Evolutionary conservation across 2,797 vertebrate species (phyloP).

Genomic region (Semotilus atromaculatus): DNA sequence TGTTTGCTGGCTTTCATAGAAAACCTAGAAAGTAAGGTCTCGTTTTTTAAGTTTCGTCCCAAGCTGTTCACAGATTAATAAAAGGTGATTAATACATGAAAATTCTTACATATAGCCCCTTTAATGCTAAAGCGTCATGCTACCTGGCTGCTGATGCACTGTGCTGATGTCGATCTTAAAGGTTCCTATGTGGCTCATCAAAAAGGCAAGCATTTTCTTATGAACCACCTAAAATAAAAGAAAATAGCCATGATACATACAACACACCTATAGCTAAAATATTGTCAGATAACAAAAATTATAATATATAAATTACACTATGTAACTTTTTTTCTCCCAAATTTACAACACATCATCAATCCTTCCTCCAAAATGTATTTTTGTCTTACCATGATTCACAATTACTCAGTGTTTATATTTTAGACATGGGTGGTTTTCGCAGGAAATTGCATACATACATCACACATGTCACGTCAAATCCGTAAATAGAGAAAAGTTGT

Average conservation of each 20-base stretch:
- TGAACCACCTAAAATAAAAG: constrained; percentile 85
- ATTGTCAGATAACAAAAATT: background rate
- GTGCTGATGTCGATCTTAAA: constrained; percentile 92
- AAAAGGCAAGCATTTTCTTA: constrained; percentile 86
- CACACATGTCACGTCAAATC: background rate
- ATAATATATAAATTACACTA: background rate
- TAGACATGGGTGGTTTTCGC: background rate
- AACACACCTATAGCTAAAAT: background rate
- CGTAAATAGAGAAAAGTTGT: background rate
- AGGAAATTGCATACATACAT: background rate
- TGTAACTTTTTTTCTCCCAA: background rate
- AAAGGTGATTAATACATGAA: background rate
- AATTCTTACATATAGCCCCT: background rate
- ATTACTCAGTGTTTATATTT: background rate
- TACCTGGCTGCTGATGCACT: constrained; percentile 90
- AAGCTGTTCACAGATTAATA: background rate
- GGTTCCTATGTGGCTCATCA: constrained; percentile 85
- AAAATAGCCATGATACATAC: background rate
- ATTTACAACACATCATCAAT: background rate
- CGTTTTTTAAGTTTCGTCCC: background rate
- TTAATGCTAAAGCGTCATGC: background rate
- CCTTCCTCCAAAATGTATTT: background rate
- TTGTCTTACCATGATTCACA: background rate
- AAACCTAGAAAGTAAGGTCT: background rate
- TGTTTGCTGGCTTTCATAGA: background rate